A percentile compares a stretch with the other conserved stretches of the same genome.
Conservation (phyloP, 2,888 invertebrate genomes). For the Mamestra brassicae region DNA sequence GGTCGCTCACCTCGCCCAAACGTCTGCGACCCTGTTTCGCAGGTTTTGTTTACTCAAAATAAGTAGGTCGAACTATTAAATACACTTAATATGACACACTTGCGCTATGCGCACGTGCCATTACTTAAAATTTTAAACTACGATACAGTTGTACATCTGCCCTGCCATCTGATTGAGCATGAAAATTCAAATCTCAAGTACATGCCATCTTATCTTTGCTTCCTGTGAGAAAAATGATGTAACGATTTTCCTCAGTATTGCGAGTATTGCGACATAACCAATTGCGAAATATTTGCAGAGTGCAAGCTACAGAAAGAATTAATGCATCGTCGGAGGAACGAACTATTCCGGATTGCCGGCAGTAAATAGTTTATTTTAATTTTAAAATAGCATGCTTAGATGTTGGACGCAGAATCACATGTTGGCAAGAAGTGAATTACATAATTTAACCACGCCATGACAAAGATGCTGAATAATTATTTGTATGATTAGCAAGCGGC, state of each 20-base stretch:
- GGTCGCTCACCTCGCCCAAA: constrained; percentile 87
- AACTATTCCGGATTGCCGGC: background rate
- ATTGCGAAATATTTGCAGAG: constrained; percentile 14
- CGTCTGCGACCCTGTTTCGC: constrained; percentile 84
- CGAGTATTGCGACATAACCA: constrained; percentile 18
- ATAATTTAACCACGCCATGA: constrained; percentile 61
- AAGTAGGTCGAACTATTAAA: constrained; percentile 79
- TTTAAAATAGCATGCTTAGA: constrained; percentile 28
- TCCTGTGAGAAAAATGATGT: constrained; percentile 31
- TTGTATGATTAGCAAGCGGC: constrained; percentile 38
- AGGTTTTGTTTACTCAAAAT: constrained; percentile 77
- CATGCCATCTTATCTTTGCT: constrained; percentile 38
- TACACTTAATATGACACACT: constrained; percentile 25
- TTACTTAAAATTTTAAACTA: constrained; percentile 8
- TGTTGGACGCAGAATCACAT: constrained; percentile 29
- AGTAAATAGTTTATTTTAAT: constrained; percentile 19
- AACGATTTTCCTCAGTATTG: constrained; percentile 36
- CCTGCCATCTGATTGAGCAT: constrained; percentile 24
- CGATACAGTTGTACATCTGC: background rate
- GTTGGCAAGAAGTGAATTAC: constrained; percentile 60
- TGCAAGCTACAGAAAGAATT: background rate
- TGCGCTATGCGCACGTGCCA: constrained; percentile 11
- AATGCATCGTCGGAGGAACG: constrained; percentile 2
- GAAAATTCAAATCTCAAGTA: constrained; percentile 21
- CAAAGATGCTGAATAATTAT: constrained; percentile 62